Evolutionary conservation across 2,113 vertebrate genomes (phyloP).

Genomic region (Mus spicilegus): DNA sequence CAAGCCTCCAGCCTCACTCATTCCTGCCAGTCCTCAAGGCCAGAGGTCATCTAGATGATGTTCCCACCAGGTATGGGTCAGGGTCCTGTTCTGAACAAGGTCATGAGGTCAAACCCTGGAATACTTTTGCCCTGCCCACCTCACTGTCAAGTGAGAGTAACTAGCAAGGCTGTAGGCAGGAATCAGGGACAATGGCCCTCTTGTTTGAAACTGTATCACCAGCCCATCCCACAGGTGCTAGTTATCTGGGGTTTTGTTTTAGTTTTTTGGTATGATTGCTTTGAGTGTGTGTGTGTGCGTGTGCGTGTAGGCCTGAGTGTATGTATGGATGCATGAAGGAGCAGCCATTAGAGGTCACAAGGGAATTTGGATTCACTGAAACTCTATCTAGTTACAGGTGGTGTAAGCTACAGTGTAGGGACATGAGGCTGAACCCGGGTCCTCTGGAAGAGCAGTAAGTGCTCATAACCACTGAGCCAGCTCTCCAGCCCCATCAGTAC

Average conservation of each 20-base stretch:
- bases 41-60: no score
- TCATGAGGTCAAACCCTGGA: fast-evolving
- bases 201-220: background rate
- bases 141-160: background rate
- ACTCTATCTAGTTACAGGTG: background rate
- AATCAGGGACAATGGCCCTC: background rate
- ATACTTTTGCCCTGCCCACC: background rate
- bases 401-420: background rate
- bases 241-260: background rate
- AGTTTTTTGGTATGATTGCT: background rate
- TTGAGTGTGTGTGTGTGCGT: background rate
- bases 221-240: background rate
- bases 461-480: background rate
- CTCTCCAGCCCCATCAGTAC: background rate
- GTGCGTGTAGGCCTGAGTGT: background rate
- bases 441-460: background rate
- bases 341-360: background rate
- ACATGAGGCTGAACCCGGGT: background rate
- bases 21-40: background rate
- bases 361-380: no score
- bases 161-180: background rate
- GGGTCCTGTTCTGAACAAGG: background rate
- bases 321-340: background rate
- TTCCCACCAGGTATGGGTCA: background rate
- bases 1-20: background rate